phyloP scores from a whole-genome alignment of 2,888 invertebrate genomes.

The Anoplius nigerrimus region DNA sequence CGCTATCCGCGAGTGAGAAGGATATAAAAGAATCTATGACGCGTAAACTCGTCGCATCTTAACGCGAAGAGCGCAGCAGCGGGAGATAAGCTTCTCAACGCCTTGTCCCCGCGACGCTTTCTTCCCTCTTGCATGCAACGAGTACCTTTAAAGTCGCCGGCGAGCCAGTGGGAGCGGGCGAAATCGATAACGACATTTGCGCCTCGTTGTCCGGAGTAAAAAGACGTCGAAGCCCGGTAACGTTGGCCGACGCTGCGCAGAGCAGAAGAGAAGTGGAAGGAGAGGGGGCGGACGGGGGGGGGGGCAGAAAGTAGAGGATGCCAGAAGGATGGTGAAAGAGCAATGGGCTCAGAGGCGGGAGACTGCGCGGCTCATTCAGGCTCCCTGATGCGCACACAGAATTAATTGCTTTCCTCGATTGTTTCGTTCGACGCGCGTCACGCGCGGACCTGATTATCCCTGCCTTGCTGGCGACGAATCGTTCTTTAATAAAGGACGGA shows the following conservation, averaged over 20 bases:
- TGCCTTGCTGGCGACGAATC: slow-evolving; percentile 6
- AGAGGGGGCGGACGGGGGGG: slow-evolving; percentile 15
- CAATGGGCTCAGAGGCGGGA: slow-evolving; percentile 22
- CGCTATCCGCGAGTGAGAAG: slow-evolving; percentile 22
- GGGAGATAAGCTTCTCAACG: slow-evolving; percentile 34
- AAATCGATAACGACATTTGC: slow-evolving; percentile 43
- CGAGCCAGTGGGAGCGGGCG: slow-evolving; percentile 20
- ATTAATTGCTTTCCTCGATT: slow-evolving; percentile 42
- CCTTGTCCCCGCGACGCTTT: slow-evolving; percentile 5
- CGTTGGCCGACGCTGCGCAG: not conserved
- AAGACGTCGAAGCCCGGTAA: slow-evolving; percentile 8
- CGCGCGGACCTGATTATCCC: slow-evolving; percentile 14
- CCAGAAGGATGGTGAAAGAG: slow-evolving; percentile 16
- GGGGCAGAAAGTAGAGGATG: not conserved
- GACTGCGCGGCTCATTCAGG: slow-evolving; percentile 23
- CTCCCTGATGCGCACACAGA: slow-evolving; percentile 25
- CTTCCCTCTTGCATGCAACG: slow-evolving; percentile 28
- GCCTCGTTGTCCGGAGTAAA: slow-evolving; percentile 19
- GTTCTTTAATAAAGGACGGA: slow-evolving; percentile 21
- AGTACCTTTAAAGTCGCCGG: slow-evolving; percentile 38
- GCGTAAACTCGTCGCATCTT: slow-evolving; percentile 47
- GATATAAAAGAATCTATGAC: slow-evolving; percentile 47
- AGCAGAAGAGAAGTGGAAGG: not conserved
- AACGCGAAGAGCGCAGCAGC: slow-evolving; percentile 8
- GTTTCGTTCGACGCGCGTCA: slow-evolving; percentile 19